These are phyloP conservation scores for Drosophila mulleri DNA, from an alignment of 2,888 invertebrate species.

Conservation along the genomic window DNA sequence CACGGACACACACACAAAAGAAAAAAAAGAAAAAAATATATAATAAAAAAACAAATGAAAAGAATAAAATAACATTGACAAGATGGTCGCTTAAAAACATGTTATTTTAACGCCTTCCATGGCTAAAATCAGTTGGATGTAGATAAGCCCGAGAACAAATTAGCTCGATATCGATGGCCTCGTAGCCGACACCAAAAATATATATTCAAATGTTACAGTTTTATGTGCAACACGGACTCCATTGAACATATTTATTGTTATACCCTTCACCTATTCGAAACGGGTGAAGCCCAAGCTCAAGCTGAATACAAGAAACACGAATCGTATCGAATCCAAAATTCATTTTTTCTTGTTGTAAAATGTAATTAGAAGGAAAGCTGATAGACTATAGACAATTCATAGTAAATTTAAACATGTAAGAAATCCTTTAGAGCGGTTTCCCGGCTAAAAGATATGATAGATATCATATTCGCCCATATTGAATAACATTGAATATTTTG, in stretches of 20 bases:
- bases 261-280: background rate
- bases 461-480: no score
- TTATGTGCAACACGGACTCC: no score
- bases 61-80: background rate
- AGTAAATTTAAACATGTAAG: no score
- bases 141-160: background rate
- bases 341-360: background rate
- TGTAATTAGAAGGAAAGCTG: no score
- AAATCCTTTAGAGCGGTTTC: no score
- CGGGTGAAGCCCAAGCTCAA: background rate
- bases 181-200: background rate
- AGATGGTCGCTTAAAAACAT: slow-evolving; percentile 10
- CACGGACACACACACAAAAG: background rate
- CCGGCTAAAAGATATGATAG: no score
- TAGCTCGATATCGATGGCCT: background rate
- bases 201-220: background rate
- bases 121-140: background rate
- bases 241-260: background rate
- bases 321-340: background rate
- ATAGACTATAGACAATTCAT: no score
- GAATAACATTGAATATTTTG: no score
- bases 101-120: background rate
- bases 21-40: background rate
- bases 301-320: background rate
- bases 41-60: background rate